A percentile compares a stretch with the other conserved stretches of the same genome.
Evolutionary conservation across 1,140 invertebrate genomes (phyloP).

Genomic region (Sminthurinus signatus): DNA sequence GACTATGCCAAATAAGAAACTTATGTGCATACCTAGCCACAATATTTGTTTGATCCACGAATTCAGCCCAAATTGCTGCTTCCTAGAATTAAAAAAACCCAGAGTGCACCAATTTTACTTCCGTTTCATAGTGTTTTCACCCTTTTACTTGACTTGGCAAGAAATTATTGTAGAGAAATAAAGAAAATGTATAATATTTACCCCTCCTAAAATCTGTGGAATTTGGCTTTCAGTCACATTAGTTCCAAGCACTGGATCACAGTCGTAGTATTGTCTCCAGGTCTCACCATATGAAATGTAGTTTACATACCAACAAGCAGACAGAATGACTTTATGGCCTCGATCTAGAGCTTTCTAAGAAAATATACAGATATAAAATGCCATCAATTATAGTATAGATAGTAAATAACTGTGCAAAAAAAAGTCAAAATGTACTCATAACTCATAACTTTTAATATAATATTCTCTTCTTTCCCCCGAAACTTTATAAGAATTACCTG

Average conservation of each 20-base stretch:
- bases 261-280: conserved; percentile 53
- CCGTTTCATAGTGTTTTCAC: not conserved
- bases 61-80: conserved; percentile 65
- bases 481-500: too few species aligned
- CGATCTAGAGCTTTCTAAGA: too few species aligned
- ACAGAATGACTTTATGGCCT: conserved; percentile 44
- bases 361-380: too few species aligned
- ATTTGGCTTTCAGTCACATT: not conserved
- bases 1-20: too few species aligned
- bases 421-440: too few species aligned
- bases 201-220: not conserved
- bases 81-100: not conserved
- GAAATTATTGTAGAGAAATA: not conserved
- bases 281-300: conserved; percentile 54
- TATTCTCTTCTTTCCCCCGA: too few species aligned
- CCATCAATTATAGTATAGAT: too few species aligned
- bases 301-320: conserved; percentile 57
- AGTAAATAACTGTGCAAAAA: too few species aligned
- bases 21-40: too few species aligned
- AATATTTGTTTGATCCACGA: conserved; percentile 61
- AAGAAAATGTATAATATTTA: not conserved
- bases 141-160: too few species aligned
- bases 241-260: conserved; percentile 19
- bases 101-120: not conserved
- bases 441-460: too few species aligned